A percentile compares a stretch with the other conserved stretches of the same genome.
Conservation (phyloP, 2,888 invertebrate genomes). For the Ochropleura plecta region DNA sequence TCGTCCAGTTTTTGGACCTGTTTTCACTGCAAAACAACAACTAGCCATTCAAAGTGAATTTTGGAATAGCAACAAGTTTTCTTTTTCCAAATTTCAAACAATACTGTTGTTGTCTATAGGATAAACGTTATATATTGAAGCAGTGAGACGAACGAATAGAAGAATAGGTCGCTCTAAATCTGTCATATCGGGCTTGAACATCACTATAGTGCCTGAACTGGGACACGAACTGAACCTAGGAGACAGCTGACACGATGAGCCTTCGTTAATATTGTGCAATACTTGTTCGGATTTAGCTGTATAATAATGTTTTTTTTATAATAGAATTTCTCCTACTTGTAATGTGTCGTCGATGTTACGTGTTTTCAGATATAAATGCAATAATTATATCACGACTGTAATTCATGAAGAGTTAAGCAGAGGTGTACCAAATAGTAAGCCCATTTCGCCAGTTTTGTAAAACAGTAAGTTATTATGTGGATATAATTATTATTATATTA, state of each 20-base stretch:
- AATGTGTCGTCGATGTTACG: not conserved
- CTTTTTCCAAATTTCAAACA: not conserved
- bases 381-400: too few relatives aligned
- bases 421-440: too few relatives aligned
- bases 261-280: constrained; percentile 6
- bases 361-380: not conserved
- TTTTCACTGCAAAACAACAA: not conserved
- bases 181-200: constrained; percentile 19
- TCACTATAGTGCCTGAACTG: constrained; percentile 32
- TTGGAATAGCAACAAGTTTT: not conserved
- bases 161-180: constrained; percentile 46
- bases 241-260: constrained; percentile 26
- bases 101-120: not conserved
- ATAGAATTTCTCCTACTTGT: not conserved
- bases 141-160: not conserved
- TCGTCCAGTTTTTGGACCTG: not conserved
- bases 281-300: not conserved
- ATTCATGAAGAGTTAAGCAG: too few relatives aligned
- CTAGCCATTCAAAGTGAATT: not conserved
- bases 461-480: too few relatives aligned
- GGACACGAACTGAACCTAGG: constrained; percentile 1
- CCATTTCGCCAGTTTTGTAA: too few relatives aligned
- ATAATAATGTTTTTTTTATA: not conserved
- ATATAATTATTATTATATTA: too few relatives aligned
- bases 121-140: not conserved